Conservation (phyloP, 2,888 invertebrate genomes). For the Phasia obesa region DNA sequence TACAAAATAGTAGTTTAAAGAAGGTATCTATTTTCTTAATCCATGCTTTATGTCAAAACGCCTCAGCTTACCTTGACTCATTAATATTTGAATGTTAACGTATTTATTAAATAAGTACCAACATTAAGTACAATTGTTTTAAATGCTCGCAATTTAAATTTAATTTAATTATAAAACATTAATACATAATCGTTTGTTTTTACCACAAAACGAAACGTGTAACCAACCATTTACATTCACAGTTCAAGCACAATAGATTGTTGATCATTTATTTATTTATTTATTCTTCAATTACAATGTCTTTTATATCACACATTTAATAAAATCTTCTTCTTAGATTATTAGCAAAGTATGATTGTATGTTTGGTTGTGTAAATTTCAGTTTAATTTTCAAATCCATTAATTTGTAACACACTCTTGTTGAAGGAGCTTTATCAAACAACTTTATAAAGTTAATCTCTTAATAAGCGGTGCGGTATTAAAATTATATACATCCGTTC, state of each 20-base stretch:
- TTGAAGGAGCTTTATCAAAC: background rate
- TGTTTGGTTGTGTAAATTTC: background rate
- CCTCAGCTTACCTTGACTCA: no score
- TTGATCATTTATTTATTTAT: conserved; percentile 28
- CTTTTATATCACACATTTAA: conserved; percentile 28
- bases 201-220: conserved; percentile 45
- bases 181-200: conserved; percentile 19
- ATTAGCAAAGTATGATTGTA: no score
- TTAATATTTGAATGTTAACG: no score
- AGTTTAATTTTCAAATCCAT: background rate
- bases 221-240: conserved; percentile 18
- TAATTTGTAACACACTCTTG: conserved; percentile 14
- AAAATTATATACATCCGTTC: conserved; percentile 47
- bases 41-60: no score
- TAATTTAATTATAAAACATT: no score
- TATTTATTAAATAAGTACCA: no score
- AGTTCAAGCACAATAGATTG: conserved; percentile 17
- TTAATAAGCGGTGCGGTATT: conserved; percentile 11
- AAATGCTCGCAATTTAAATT: no score
- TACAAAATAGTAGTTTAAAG: no score
- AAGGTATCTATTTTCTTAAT: no score
- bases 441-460: background rate
- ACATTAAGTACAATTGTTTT: no score
- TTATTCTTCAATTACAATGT: conserved; percentile 23
- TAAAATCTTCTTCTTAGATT: background rate